Evolutionary conservation across 2,113 vertebrate genomes (phyloP).

Genomic region (Anoura caudifer): DNA sequence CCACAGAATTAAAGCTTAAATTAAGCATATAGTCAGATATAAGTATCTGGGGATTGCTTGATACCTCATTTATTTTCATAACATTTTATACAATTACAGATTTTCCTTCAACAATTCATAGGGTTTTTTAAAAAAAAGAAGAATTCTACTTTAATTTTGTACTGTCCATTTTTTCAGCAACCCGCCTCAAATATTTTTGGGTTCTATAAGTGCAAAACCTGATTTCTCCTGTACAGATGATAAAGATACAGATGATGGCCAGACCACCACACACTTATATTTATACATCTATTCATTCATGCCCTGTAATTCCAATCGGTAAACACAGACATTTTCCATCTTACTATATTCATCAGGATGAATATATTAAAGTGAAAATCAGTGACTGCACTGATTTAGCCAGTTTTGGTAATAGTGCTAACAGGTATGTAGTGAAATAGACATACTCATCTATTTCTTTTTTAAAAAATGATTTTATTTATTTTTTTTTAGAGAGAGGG

Average conservation of each 20-base stretch:
- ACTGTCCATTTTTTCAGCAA: neutral
- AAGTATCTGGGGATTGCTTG: neutral
- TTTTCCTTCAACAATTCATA: neutral
- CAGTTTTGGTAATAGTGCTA: neutral
- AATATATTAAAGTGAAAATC: neutral
- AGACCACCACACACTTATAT: neutral
- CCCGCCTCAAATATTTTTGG: neutral
- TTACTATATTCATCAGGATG: neutral
- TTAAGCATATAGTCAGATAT: neutral
- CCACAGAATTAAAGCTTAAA: neutral
- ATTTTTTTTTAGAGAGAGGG: no score
- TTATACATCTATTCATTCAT: neutral
- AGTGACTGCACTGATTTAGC: neutral
- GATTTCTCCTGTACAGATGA: neutral
- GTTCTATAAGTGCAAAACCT: neutral
- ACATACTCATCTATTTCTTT: neutral
- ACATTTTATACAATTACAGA: neutral
- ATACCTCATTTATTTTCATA: neutral
- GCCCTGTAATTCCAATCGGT: neutral
- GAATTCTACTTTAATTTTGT: neutral
- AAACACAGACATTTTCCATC: neutral
- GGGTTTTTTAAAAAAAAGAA: neutral
- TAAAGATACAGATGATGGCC: neutral
- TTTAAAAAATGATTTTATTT: no score
- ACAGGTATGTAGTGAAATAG: neutral